Evolutionary conservation across 35 echinoderm and acorn worm species (phyloP).

Genomic region (Apostichopus japonicus): DNA sequence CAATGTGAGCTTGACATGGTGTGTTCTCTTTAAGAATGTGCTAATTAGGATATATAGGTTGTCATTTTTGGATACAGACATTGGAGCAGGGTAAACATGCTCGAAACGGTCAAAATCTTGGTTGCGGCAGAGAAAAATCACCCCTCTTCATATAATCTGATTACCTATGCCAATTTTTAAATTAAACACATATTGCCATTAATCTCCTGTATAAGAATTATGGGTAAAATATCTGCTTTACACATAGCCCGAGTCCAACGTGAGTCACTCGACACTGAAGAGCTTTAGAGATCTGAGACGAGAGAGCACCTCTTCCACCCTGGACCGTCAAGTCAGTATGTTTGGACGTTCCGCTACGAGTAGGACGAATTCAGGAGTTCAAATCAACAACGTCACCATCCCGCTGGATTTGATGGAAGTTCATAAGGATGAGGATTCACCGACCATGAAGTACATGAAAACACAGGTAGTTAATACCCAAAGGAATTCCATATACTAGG

Average conservation of each 20-base stretch:
- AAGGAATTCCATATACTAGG: neutral
- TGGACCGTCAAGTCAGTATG: conserved; percentile 96
- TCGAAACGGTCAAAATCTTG: too few relatives aligned
- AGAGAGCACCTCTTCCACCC: conserved; percentile 89
- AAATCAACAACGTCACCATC: conserved; percentile 61
- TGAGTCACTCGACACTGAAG: conserved; percentile 79
- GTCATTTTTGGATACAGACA: too few relatives aligned
- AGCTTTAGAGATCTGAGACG: conserved; percentile 83
- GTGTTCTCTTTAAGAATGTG: too few relatives aligned
- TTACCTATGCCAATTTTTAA: too few relatives aligned
- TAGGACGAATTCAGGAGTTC: conserved; percentile 82
- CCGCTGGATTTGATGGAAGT: conserved; percentile 80
- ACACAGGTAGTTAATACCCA: conserved; percentile 64
- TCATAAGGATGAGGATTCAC: conserved; percentile 75
- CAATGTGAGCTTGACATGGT: too few relatives aligned
- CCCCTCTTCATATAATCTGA: too few relatives aligned
- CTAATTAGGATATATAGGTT: too few relatives aligned
- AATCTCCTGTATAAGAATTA: too few relatives aligned
- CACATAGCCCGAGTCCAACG: conserved; percentile 59
- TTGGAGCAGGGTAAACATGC: too few relatives aligned
- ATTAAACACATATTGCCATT: too few relatives aligned
- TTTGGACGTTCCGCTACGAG: conserved; percentile 72
- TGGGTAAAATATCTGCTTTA: neutral
- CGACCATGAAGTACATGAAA: conserved; percentile 85
- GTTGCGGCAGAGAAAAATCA: too few relatives aligned